phyloP scores from a whole-genome alignment of 2,888 invertebrate species.

The Ophion obscuratus region DNA sequence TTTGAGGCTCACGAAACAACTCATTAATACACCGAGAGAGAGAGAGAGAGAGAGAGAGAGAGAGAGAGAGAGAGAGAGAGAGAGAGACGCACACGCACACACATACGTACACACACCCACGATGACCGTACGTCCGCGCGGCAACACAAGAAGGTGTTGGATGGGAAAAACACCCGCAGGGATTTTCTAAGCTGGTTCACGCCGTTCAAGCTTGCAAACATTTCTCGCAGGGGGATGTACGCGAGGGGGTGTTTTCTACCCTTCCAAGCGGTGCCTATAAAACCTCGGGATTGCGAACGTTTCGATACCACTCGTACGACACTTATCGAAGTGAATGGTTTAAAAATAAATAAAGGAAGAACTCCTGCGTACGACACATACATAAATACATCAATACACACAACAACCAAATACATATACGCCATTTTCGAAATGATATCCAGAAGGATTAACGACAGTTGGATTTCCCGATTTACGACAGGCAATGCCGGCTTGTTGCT shows the following conservation, averaged over 20 bases:
- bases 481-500: slow-evolving; percentile 68
- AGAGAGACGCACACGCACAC: background rate
- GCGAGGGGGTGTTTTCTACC: slow-evolving; percentile 46
- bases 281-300: slow-evolving; percentile 63
- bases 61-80: background rate
- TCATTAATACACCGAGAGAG: background rate
- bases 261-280: slow-evolving; percentile 67
- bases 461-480: slow-evolving; percentile 2
- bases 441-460: slow-evolving; percentile 9
- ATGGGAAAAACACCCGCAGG: slow-evolving; percentile 54
- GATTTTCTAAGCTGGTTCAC: slow-evolving; percentile 44
- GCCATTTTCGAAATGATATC: slow-evolving; percentile 36
- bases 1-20: background rate
- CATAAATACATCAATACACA: background rate
- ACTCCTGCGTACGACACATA: background rate
- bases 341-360: background rate
- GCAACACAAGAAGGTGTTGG: background rate
- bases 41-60: too few relatives aligned
- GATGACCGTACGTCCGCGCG: too few relatives aligned
- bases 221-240: slow-evolving; percentile 36
- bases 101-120: background rate
- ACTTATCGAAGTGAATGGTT: slow-evolving; percentile 56
- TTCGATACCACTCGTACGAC: slow-evolving; percentile 68
- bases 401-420: background rate
- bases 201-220: slow-evolving; percentile 35